These are phyloP conservation scores for Mandrillus leucophaeus DNA, from an alignment of 2,113 vertebrate species.

Conservation along the genomic window DNA sequence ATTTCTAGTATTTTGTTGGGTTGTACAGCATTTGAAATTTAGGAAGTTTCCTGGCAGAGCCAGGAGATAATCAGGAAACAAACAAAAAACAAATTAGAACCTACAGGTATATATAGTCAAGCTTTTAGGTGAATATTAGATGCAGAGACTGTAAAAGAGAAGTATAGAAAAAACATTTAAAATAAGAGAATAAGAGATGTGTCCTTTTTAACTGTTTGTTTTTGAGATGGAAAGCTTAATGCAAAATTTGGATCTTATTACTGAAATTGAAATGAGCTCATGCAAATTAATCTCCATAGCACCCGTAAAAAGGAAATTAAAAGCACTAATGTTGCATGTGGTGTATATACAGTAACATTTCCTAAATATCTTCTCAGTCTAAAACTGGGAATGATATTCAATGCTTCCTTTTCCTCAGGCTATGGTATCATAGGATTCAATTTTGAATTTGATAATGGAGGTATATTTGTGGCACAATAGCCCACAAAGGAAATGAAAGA, in stretches of 20 bases:
- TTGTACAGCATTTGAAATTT: constrained; percentile 47
- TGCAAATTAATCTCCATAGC: constrained; percentile 76
- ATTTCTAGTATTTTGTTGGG: not conserved
- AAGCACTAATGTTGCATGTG: constrained; percentile 68
- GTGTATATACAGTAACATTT: constrained; percentile 69
- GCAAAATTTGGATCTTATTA: constrained; percentile 71
- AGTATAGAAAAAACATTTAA: constrained; percentile 61
- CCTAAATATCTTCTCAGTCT: constrained; percentile 68
- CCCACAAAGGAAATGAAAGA: constrained; percentile 75
- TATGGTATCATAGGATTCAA: constrained; percentile 76
- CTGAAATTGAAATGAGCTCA: constrained; percentile 69
- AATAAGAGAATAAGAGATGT: constrained; percentile 64
- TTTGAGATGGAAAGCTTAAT: constrained; percentile 73
- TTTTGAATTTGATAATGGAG: constrained; percentile 76
- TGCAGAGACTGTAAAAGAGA: constrained; percentile 61
- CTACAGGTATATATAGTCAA: not conserved
- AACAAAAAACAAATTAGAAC: constrained; percentile 64
- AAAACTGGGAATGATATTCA: constrained; percentile 71
- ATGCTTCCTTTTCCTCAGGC: constrained; percentile 76
- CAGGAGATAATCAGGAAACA: constrained; percentile 58
- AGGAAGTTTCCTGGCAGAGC: constrained; percentile 57
- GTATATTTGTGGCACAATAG: constrained; percentile 63
- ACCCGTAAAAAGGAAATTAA: constrained; percentile 77
- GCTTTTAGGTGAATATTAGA: constrained; percentile 69
- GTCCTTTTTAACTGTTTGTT: constrained; percentile 74